phyloP scores from a whole-genome alignment of 2,113 vertebrate genomes.

The Passer domesticus region DNA sequence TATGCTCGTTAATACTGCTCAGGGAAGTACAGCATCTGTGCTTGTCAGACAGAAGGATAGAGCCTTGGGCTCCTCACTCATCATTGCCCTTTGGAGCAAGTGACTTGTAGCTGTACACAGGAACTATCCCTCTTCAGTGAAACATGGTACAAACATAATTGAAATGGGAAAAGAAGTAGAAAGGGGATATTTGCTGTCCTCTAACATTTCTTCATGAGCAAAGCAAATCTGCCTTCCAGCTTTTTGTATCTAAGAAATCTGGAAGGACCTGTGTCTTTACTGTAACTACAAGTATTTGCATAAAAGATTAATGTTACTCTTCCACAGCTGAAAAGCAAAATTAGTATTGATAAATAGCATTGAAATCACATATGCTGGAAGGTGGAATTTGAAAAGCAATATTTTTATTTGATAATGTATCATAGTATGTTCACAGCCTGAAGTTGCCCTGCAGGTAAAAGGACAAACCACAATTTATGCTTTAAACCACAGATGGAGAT shows the following conservation, averaged over 20 bases:
- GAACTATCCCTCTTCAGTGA: not conserved
- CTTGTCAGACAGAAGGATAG: not conserved
- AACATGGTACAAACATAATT: not conserved
- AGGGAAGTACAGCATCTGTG: not conserved
- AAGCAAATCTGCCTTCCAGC: not conserved
- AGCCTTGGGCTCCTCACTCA: not conserved
- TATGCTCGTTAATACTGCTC: not conserved
- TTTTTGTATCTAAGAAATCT: not conserved
- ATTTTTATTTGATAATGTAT: not conserved
- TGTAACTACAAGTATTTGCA: not conserved
- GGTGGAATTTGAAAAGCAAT: not conserved
- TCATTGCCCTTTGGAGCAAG: not conserved
- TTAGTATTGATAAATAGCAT: not conserved
- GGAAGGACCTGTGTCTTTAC: not conserved
- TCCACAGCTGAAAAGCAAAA: not conserved
- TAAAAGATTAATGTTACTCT: not conserved
- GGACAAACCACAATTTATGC: accelerated
- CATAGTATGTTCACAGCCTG: not conserved
- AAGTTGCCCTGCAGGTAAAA: not conserved
- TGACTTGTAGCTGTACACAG: not conserved
- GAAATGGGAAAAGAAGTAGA: not conserved
- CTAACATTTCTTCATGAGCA: not conserved
- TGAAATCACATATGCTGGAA: not conserved
- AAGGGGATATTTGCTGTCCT: not conserved
- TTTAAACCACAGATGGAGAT: not conserved